Evolutionary conservation across 2,113 vertebrate genomes (phyloP), one percentile per base, ranked within the genome.

Genomic region (Saguinus midas): DNA sequence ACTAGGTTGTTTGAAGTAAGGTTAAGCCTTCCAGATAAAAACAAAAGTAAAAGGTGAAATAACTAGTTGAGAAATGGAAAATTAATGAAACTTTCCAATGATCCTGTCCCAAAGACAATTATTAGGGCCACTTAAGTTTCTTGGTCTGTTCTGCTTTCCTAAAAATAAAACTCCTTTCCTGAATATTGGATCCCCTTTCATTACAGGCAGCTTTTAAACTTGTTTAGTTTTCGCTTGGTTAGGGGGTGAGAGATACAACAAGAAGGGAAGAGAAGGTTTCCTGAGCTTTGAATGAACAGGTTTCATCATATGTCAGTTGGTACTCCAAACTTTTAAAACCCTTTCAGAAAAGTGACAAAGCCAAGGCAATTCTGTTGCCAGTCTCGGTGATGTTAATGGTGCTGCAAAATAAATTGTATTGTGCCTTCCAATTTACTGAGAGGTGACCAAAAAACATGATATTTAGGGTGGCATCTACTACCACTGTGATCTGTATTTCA

Each of bases 131-230:
- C 32, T 92, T 23, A 87, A 35, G 50, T 91, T 88, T 96, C 87
- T 86, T 92, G 80, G 17, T 57, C 57, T 75, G 10, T 50, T 93
- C n/a, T 89, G 48, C 55, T 88, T 96, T 89, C 73, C 84, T 95
- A 61, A n/a, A 76, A 86, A 79, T 50, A 92, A 86, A 82, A 48
- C 40, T 96, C 55, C 23, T 61, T 91, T 91, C 37, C 58, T 90
- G 20, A 68, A 82, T 75, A 78, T 66, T 94, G 43, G 20, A n/a
- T 83, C 20, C 18, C 27, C 45, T 96, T 91, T 91, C 32, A 78
- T 91, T 95, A 84, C 43, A 97, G 72, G n/a, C 75, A 85, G 11
- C 21, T 80, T 92, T 94, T 81, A 16, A 81, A 85, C 84, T 94
- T 85, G 48, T 58, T 89, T 90, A 61, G 48, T 61, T 92, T 90